Evolutionary conservation across 2,797 vertebrate genomes (phyloP).

Genomic region (Apogon talboti): DNA sequence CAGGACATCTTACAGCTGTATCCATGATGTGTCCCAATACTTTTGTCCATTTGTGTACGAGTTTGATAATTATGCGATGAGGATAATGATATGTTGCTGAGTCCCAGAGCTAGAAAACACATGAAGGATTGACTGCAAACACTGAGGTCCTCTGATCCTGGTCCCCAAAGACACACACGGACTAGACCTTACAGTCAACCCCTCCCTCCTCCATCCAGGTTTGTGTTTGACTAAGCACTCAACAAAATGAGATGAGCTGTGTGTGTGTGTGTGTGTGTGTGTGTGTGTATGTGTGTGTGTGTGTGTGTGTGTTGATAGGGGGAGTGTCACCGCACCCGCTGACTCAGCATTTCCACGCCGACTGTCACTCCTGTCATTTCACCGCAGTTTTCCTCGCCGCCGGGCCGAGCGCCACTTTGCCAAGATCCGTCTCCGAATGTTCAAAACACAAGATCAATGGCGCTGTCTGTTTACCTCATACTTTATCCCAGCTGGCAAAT

Average conservation of each 20-base stretch:
- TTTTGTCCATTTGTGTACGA: too few relatives aligned
- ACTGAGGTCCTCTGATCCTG: slow-evolving; percentile 59
- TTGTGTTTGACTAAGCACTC: slow-evolving; percentile 68
- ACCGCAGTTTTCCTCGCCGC: slow-evolving; percentile 30
- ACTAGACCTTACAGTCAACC: slow-evolving; percentile 18
- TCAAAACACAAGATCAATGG: slow-evolving; percentile 44
- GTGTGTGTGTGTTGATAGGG: slow-evolving; percentile 19
- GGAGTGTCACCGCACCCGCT: slow-evolving; percentile 54
- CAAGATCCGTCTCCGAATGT: slow-evolving; percentile 42
- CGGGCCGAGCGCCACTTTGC: slow-evolving; percentile 41
- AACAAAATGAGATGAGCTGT: slow-evolving; percentile 70
- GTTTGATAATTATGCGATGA: too few relatives aligned
- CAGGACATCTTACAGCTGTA: too few relatives aligned
- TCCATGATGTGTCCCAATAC: too few relatives aligned
- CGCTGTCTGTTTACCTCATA: slow-evolving; percentile 46
- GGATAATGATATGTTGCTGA: too few relatives aligned
- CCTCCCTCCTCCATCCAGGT: slow-evolving; percentile 16
- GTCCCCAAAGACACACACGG: slow-evolving; percentile 36
- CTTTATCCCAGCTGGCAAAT: slow-evolving; percentile 41
- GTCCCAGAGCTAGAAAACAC: slow-evolving; percentile 27
- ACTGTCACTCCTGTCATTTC: slow-evolving; percentile 55
- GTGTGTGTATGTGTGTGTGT: slow-evolving; percentile 12
- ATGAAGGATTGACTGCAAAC: slow-evolving; percentile 33
- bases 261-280: slow-evolving; percentile 14
- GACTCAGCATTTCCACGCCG: slow-evolving; percentile 65